phyloP scores from a whole-genome alignment of 1,140 invertebrate genomes.

The Branchinecta lindahli region DNA sequence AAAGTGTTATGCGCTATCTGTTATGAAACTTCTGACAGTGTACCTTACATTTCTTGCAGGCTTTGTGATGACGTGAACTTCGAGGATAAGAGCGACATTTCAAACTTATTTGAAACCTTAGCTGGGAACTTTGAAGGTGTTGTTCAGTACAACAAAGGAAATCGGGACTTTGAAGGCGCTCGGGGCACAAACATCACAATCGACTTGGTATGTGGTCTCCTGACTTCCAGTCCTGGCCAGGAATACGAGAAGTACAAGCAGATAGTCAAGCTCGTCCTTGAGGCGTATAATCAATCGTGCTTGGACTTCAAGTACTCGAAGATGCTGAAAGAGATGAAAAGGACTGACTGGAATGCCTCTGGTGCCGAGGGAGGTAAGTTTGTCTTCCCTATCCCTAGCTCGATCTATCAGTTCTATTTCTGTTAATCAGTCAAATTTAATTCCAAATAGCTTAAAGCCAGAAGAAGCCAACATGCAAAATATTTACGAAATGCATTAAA shows the following conservation, averaged over 20 bases:
- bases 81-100: conserved; percentile 47
- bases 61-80: conserved; percentile 59
- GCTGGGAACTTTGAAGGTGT: conserved; percentile 64
- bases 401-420: no score
- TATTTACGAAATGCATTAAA: no score
- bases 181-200: conserved; percentile 55
- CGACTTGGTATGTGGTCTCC: conserved; percentile 55
- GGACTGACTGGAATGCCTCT: conserved; percentile 48
- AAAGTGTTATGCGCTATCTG: no score
- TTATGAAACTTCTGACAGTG: no score
- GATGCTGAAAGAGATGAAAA: conserved; percentile 53
- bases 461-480: no score
- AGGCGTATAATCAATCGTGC: conserved; percentile 52
- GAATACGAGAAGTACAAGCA: conserved; percentile 50
- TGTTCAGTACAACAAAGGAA: conserved; percentile 90
- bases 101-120: conserved; percentile 62
- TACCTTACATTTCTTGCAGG: conserved; percentile 34
- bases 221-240: conserved; percentile 41
- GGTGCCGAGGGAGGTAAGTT: conserved; percentile 26
- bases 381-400: no score
- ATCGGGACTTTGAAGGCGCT: conserved; percentile 48
- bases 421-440: no score
- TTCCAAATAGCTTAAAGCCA: no score
- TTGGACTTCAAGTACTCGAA: conserved; percentile 66
- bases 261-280: conserved; percentile 53